Conservation (phyloP, 2,888 invertebrate species). For the Merodon equestris region DNA sequence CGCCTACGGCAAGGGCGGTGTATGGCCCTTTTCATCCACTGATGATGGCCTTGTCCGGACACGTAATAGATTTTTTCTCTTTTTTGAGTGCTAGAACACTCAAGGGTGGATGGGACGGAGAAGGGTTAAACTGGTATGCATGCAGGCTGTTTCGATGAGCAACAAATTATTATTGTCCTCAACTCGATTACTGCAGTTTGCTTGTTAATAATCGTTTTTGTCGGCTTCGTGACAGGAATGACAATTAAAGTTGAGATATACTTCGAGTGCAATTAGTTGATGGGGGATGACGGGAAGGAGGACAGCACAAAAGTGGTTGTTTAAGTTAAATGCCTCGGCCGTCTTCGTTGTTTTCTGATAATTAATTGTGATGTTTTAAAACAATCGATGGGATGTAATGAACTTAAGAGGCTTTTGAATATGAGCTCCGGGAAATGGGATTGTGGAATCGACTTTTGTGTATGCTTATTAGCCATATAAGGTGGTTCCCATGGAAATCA, state of each 20-base stretch:
- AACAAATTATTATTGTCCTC: constrained; percentile 50
- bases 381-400: too few relatives aligned
- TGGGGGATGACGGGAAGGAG: background rate
- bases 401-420: too few relatives aligned
- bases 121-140: constrained; percentile 12
- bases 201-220: constrained; percentile 55
- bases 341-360: too few relatives aligned
- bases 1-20: constrained; percentile 42
- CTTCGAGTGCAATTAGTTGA: constrained; percentile 25
- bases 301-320: too few relatives aligned
- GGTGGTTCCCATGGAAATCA: too few relatives aligned
- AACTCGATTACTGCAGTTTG: constrained; percentile 57
- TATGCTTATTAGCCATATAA: too few relatives aligned
- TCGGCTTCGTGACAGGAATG: constrained; percentile 37
- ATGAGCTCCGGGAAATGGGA: too few relatives aligned
- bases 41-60: constrained; percentile 37
- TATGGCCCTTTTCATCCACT: constrained; percentile 9
- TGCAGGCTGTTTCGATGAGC: constrained; percentile 29
- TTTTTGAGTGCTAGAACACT: constrained; percentile 7
- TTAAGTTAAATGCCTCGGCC: too few relatives aligned
- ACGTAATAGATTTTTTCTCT: constrained; percentile 30
- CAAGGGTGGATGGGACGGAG: constrained; percentile 4
- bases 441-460: too few relatives aligned
- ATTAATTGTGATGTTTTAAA: too few relatives aligned
- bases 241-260: constrained; percentile 43